Base-by-base conservation (phyloP, 2,888 invertebrate genomes). In the Unio delphinus region DNA sequence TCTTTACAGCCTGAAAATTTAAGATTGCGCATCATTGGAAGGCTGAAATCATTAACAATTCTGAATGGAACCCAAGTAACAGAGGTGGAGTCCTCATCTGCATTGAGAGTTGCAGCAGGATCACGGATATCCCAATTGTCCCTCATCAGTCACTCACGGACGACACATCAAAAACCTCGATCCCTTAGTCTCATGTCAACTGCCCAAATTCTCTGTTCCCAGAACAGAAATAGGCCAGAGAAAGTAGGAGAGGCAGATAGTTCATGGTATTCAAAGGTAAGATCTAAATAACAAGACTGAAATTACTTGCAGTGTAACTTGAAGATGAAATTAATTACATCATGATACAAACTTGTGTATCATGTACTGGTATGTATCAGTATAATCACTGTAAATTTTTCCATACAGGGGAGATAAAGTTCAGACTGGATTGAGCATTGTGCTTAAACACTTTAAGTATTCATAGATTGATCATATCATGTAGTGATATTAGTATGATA, bases 41-140 rank as follows among this genome's bases (percentile, higher is more conserved):
- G 88, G 45, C 74, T 89, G 60, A 88, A 87, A 72, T 81, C 86
- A 20, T 78, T 90, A 67, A 83, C 82, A 18, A 76, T 79, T 67
- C 80, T 89, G 26, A 83, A 90, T 72, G 86, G 87, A 54, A 64
- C 74, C 20, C 65, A 70, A 26, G 86, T 90, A 20, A 80, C 83
- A 23, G 89, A 89, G 69, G 73, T 70, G 18, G 90, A 90, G 74
- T 80, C 86, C 3, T 83, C 86, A 7, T 77, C 83, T 30, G 88
- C 88, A 3, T 77, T 87, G 28, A 70, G 86, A 55, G 83, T 87
- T 66, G 87, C 88, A 8, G 86, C 87, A n/a, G 87, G 88, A 15
- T 87, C 89, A 1, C 74, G 88, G 55, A 86, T 90, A 62, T 89
- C 88, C 45, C 87, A 87, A 81, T 78, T 87, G 67, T 87, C 86